phyloP scores from a whole-genome alignment of 1,140 invertebrate genomes.

The Octopus bimaculoides region DNA sequence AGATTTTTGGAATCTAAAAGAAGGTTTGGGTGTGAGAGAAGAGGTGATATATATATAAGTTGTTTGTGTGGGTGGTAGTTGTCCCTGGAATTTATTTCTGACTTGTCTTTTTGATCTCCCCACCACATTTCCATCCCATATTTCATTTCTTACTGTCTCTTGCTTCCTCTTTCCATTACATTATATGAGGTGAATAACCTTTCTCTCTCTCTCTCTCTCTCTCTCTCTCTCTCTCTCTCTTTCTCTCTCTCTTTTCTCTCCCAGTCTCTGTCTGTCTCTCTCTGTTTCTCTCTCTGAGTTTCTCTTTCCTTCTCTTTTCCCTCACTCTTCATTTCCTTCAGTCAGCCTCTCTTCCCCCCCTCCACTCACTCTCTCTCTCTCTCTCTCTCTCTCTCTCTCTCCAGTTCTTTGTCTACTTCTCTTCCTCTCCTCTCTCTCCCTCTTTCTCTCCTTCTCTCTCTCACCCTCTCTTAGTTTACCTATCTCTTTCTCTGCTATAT shows the following conservation, averaged over 20 bases:
- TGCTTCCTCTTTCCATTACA: background rate
- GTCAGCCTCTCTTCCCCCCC: background rate
- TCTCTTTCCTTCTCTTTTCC: background rate
- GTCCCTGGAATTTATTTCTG: too few relatives aligned
- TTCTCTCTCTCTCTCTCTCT: background rate
- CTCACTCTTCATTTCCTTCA: background rate
- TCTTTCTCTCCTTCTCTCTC: constrained; percentile 18
- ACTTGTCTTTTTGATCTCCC: too few relatives aligned
- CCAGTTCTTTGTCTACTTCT: background rate
- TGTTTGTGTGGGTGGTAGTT: too few relatives aligned
- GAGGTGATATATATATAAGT: too few relatives aligned
- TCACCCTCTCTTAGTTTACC: background rate
- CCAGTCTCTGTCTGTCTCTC: background rate
- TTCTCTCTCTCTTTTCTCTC: constrained; percentile 2
- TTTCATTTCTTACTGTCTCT: background rate
- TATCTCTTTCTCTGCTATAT: background rate
- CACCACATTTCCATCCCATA: too few relatives aligned
- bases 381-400: constrained; percentile 9
- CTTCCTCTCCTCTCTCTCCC: constrained; percentile 19
- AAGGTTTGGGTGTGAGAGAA: too few relatives aligned
- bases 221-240: background rate
- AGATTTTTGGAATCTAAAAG: too few relatives aligned
- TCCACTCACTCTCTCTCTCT: background rate
- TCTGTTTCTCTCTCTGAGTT: background rate
- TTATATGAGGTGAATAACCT: background rate